A percentile compares a stretch with the other conserved stretches of the same genome.
These are phyloP conservation scores for Pseudorectes ferrugineus DNA, from an alignment of 2,113 vertebrate genomes.

Conservation along the genomic window DNA sequence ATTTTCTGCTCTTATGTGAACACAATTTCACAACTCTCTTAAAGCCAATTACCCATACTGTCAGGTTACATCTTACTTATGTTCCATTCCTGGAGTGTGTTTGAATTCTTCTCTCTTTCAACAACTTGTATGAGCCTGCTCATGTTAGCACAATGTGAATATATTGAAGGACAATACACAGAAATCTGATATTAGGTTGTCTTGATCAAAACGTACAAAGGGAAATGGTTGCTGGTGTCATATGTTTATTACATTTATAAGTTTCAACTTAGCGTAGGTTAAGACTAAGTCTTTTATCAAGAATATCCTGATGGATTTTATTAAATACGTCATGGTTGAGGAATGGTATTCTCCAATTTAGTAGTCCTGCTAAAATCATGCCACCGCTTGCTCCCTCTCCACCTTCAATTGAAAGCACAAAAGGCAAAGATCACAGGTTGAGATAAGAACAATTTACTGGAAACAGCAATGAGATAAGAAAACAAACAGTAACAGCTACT, in stretches of 20 bases:
- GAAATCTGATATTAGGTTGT: background rate
- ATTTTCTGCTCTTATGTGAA: background rate
- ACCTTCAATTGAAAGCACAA: background rate
- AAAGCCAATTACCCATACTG: background rate
- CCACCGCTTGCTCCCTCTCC: background rate
- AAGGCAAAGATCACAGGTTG: background rate
- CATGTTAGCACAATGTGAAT: background rate
- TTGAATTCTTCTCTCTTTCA: background rate
- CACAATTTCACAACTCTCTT: background rate
- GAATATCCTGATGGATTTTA: background rate
- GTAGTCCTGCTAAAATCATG: background rate
- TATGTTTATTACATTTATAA: background rate
- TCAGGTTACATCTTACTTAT: background rate
- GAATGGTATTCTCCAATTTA: background rate
- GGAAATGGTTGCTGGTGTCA: background rate
- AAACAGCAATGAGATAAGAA: background rate
- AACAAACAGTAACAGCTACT: background rate
- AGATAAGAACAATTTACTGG: background rate
- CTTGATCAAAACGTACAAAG: background rate
- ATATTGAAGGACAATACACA: background rate
- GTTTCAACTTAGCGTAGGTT: background rate
- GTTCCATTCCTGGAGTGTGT: background rate
- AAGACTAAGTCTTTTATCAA: background rate
- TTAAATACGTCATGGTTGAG: background rate
- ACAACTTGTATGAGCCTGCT: background rate